phyloP scores from a whole-genome alignment of 2,888 invertebrate species.

The Plagodis dolabraria region DNA sequence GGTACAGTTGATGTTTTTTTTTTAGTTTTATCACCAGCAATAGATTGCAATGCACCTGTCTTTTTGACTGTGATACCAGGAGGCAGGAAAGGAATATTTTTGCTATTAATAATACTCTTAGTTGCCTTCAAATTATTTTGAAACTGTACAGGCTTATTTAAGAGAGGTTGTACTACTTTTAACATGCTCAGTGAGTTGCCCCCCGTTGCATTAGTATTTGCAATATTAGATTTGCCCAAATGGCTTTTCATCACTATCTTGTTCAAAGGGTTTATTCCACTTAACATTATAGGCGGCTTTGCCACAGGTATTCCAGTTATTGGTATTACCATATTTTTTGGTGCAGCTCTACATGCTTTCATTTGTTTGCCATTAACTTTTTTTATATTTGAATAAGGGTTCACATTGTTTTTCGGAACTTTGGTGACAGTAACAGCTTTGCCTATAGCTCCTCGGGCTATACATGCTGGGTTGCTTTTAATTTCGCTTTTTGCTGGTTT shows the following conservation, averaged over 20 bases:
- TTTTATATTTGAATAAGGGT: constrained; percentile 43
- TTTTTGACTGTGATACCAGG: constrained; percentile 65
- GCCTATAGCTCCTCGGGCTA: constrained; percentile 40
- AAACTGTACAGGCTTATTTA: background rate
- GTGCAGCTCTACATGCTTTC: background rate
- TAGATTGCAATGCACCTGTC: constrained; percentile 28
- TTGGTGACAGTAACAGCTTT: constrained; percentile 49
- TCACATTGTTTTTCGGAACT: constrained; percentile 38
- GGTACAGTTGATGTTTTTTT: background rate
- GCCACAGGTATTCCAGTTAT: background rate
- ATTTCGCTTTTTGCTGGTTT: constrained; percentile 49
- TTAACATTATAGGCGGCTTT: background rate
- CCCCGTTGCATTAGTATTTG: background rate
- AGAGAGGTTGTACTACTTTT: background rate
- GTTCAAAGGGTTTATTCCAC: background rate
- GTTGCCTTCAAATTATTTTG: background rate
- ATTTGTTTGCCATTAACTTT: constrained; percentile 44
- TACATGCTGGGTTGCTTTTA: constrained; percentile 34
- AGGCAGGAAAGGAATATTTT: constrained; percentile 48
- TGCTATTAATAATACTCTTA: constrained; percentile 19
- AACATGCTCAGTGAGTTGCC: constrained; percentile 1
- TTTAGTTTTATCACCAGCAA: background rate
- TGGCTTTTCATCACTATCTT: background rate
- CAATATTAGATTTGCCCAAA: background rate
- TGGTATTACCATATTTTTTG: constrained; percentile 1